A percentile compares a stretch with the other conserved stretches of the same genome.
These are phyloP conservation scores for Papilio xuthus DNA, from an alignment of 1,140 invertebrate genomes.

Conservation along the genomic window DNA sequence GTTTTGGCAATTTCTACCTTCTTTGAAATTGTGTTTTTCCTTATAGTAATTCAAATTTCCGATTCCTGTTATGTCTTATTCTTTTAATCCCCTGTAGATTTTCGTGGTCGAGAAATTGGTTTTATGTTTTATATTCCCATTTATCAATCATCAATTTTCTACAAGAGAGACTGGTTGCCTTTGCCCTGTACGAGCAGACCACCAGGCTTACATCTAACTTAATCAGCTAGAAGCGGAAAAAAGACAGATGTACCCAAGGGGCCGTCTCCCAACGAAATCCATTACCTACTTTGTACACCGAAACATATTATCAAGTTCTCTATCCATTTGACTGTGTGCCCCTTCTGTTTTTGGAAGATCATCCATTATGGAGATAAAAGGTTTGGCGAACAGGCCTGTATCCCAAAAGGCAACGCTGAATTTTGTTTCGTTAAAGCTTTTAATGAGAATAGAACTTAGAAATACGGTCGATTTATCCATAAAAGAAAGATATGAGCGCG, in stretches of 20 bases:
- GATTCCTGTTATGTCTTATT: neutral
- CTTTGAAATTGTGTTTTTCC: neutral
- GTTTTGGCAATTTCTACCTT: neutral
- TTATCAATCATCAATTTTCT: neutral
- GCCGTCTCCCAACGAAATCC: slow-evolving; percentile 57
- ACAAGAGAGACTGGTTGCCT: neutral
- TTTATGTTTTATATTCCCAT: neutral
- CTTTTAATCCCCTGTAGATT: neutral
- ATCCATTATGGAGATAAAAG: slow-evolving; percentile 70
- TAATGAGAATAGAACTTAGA: slow-evolving; percentile 44
- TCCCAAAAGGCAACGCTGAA: slow-evolving; percentile 44
- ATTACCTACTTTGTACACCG: slow-evolving; percentile 60
- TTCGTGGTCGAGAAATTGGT: neutral
- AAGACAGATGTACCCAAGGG: slow-evolving; percentile 60
- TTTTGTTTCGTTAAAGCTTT: slow-evolving; percentile 44
- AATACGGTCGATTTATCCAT: slow-evolving; percentile 38
- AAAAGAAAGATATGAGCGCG: slow-evolving; percentile 24
- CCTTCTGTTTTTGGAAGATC: slow-evolving; percentile 66
- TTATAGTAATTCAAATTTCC: no score
- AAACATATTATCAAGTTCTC: slow-evolving; percentile 56
- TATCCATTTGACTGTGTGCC: slow-evolving; percentile 57
- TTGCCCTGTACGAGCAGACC: neutral
- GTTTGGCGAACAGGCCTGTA: slow-evolving; percentile 48
- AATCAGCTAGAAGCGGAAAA: slow-evolving; percentile 60
- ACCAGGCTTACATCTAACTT: slow-evolving; percentile 38